Evolutionary conservation across 53 echinoderm and acorn worm genomes (phyloP).

Genomic region (Holothuria scabra): DNA sequence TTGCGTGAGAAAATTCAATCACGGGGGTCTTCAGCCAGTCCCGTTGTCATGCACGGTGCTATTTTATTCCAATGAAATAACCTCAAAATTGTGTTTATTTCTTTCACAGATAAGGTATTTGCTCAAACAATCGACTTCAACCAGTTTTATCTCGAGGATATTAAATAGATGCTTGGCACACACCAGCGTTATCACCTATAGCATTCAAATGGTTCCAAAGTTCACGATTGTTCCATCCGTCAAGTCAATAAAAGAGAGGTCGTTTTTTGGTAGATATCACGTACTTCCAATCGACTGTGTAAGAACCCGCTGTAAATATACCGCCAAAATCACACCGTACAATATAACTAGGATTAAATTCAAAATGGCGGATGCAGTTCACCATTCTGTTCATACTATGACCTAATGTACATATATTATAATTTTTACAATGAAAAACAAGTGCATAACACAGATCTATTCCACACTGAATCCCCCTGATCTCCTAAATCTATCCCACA

Average conservation of each 20-base stretch:
- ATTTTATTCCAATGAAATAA: constrained; percentile 5
- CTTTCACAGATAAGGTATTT: constrained; percentile 20
- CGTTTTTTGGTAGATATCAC: no score
- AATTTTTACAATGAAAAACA: no score
- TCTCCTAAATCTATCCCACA: no score
- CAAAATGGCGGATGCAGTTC: no score
- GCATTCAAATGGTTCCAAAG: constrained; percentile 28
- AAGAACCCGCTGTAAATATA: no score
- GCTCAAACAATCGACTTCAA: constrained; percentile 19
- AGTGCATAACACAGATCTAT: no score
- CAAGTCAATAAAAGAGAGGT: constrained; percentile 13
- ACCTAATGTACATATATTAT: no score
- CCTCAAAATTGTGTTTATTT: constrained; percentile 15
- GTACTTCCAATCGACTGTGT: no score
- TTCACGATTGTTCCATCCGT: constrained; percentile 30
- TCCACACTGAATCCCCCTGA: no score
- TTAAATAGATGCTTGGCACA: constrained; percentile 9
- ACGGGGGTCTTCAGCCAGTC: neutral
- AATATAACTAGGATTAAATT: no score
- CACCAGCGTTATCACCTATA: neutral
- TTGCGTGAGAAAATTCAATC: constrained; percentile 1
- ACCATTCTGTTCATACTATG: no score
- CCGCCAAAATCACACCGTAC: no score
- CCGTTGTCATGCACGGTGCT: constrained; percentile 22
- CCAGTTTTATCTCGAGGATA: constrained; percentile 32